Percentiles rank a stretch among this genome's conserved stretches.
phyloP scores from a whole-genome alignment of 92 coral and sea anemone species.

The Palythoa grandis region DNA sequence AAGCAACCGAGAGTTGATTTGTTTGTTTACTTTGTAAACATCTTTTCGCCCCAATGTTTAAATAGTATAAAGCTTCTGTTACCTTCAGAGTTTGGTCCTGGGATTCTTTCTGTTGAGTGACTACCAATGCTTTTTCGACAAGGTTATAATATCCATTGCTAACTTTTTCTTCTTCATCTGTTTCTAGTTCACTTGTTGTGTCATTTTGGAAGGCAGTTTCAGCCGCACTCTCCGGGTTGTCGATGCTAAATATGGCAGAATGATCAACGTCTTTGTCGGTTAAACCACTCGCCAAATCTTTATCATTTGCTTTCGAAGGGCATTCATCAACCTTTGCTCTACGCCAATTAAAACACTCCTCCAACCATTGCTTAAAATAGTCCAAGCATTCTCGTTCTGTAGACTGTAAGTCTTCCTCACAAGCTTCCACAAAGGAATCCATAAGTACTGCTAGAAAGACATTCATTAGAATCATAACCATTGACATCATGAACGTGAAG shows the following conservation, averaged over 20 bases:
- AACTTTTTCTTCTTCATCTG: background rate
- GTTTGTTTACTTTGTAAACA: background rate
- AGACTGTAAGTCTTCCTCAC: constrained; percentile 67
- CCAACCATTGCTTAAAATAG: constrained; percentile 29
- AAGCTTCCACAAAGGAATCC: constrained; percentile 90
- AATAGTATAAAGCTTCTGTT: constrained; percentile 19
- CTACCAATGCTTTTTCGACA: constrained; percentile 8
- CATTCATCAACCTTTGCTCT: constrained; percentile 1
- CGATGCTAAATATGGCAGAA: background rate
- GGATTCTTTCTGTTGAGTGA: constrained; percentile 9
- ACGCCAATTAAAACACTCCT: constrained; percentile 9
- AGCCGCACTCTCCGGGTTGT: background rate
- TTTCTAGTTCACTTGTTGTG: background rate
- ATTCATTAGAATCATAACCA: constrained; percentile 89
- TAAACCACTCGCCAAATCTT: background rate
- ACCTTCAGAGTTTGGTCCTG: constrained; percentile 8
- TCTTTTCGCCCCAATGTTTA: background rate
- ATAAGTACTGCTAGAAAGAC: constrained; percentile 86
- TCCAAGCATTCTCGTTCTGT: constrained; percentile 79
- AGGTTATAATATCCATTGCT: constrained; percentile 24
- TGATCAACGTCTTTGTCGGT: background rate
- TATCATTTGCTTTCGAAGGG: background rate
- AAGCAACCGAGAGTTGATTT: background rate
- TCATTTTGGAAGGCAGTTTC: background rate
- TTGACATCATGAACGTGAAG: constrained; percentile 83